These are phyloP conservation scores for Lasioglossum leucozonium DNA, from an alignment of 2,888 invertebrate genomes.

Conservation along the genomic window DNA sequence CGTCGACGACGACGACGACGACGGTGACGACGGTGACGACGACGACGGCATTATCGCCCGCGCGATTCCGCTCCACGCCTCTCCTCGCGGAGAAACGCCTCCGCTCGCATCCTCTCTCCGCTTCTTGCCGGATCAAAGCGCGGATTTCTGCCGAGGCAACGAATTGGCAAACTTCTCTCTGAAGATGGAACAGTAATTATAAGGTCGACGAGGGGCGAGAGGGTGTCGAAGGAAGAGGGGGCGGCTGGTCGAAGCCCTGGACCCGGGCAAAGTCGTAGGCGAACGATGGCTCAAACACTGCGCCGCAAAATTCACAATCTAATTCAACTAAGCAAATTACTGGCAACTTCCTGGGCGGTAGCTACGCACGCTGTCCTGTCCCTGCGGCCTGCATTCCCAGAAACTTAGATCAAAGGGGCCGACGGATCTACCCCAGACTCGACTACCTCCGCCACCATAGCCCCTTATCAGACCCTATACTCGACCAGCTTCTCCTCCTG, in stretches of 20 bases:
- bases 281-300: conserved; percentile 74
- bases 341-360: conserved; percentile 74
- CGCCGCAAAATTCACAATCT: conserved; percentile 80
- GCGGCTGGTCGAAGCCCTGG: conserved; percentile 33
- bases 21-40: conserved; percentile 2
- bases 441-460: conserved; percentile 12
- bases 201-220: conserved; percentile 55
- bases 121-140: conserved; percentile 72
- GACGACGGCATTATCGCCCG: conserved; percentile 57
- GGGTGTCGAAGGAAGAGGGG: conserved; percentile 10
- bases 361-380: conserved; percentile 75
- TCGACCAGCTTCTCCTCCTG: conserved; percentile 18
- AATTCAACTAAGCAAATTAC: conserved; percentile 82
- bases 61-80: conserved; percentile 53
- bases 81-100: conserved; percentile 24
- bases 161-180: conserved; percentile 71
- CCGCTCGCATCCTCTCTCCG: conserved; percentile 43
- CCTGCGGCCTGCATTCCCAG: conserved; percentile 77
- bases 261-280: conserved; percentile 50
- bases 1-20: not conserved
- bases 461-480: not conserved
- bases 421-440: conserved; percentile 41
- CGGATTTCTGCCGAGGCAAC: conserved; percentile 64
- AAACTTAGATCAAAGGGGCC: conserved; percentile 80
- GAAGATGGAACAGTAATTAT: conserved; percentile 76